Evolutionary conservation across 2,888 invertebrate species (phyloP), one percentile per base, ranked within the genome.

Genomic region (Philaethria dido): DNA sequence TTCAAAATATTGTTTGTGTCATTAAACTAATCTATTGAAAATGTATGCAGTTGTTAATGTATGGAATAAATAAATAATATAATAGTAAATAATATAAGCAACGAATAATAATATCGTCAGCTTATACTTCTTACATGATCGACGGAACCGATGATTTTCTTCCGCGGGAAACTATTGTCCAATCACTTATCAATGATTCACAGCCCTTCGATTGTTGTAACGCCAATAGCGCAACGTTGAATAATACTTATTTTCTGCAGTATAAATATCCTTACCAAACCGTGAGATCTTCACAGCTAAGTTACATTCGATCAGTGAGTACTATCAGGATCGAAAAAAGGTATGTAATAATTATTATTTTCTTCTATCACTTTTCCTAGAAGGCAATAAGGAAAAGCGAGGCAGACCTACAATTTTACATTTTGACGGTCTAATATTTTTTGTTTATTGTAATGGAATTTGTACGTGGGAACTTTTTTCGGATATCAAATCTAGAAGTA

Each of bases 221-320:
- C 83, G 84, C 85, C 84, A 85, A 72, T 72, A 71, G 67, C 72
- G 73, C 80, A 82, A 81, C 77, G 74, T 76, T 75, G 78, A 74
- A 78, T 79, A 74, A 74, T 74, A 78, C 61, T 68, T 69, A 74
- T 77, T 76, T 78, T 76, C 74, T 79, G 78, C 75, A 81, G 82
- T 89, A 90, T 89, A 90, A 85, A 89, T 86, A 79, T 78, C 80
- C 80, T 70, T 64, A 69, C 64, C 62, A 47, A 60, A 68, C 48
- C 70, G 65, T 68, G 60, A 69, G 67, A 63, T 72, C 68, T 63
- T 72, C 74, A 70, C 71, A 74, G 64, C 69, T 52, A 52, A 69
- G 59, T 68, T 57, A 50, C 47, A 68, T 67, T 66, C 66, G 62
- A 66, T 62, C 68, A 68, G 68, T 65, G 72, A 71, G 45, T 67